Base-by-base conservation (phyloP, 1,140 invertebrate genomes). In the Anadara kagoshimensis region DNA sequence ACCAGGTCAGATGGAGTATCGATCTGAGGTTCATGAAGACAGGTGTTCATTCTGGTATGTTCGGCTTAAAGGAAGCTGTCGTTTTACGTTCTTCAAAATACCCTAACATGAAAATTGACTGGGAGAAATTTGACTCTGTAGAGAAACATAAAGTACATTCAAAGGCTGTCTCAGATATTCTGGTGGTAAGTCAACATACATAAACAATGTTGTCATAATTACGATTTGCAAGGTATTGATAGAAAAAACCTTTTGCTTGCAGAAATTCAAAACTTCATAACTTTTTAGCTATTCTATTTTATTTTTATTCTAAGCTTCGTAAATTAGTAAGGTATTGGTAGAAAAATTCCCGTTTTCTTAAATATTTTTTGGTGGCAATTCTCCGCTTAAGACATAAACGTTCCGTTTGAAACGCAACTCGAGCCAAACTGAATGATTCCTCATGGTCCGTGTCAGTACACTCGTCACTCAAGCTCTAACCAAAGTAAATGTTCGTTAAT, bases 11-110 rank as follows among this genome's bases (percentile, higher is more conserved):
- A 12, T 89, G 87, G 87, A 86, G 83, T 70, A 47, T 89, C 7
- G 87, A 89, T 64, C 65, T 89, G 0, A 81, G 87, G 18, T 89
- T 87, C 82, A 86, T 87, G 72, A 73, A 65, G 41, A 78, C 86
- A 1, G 68, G 75, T 18, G 53, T 83, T 29, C 72, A 79, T 11
- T 77, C 66, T 22, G 86, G 87, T 20, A 84, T 88, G 63, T 85
- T 85, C 70, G 86, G 85, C 5, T 62, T 88, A 18, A 87, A 86
- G 72, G 67, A 83, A 14, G 83, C 81, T 1, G 76, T 87, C 5
- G 36, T 84, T 24, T 81, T 89, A 79, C 72, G 84, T 20, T 77
- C 78, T 20, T 70, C 76, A 26, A 78, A 82, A 12, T 70, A 87
- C n/a, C 82, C 83, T 2, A 61, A 82, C 61, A 71, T 81, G 54